phyloP scores from a whole-genome alignment of 2,113 vertebrate species.

The Elachura formosa region DNA sequence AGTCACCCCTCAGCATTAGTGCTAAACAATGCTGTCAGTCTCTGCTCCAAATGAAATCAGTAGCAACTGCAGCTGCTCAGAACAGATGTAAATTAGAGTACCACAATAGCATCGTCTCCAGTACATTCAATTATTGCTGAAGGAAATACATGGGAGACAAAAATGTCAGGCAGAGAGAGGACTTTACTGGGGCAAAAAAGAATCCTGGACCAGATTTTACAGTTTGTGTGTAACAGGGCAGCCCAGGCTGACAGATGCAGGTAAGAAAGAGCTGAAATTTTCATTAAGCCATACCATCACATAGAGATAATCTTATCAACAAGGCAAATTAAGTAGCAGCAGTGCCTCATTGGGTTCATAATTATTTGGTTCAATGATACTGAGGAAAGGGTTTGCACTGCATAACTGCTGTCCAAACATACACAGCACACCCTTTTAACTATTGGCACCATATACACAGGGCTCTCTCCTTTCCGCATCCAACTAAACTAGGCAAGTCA shows the following conservation, averaged over 20 bases:
- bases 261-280: background rate
- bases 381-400: background rate
- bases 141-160: background rate
- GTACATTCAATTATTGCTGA: background rate
- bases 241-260: background rate
- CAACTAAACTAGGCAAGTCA: background rate
- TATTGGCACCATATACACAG: background rate
- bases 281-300: background rate
- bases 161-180: background rate
- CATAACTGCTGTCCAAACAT: background rate
- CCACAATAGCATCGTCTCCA: background rate
- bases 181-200: background rate
- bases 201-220: background rate
- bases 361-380: background rate
- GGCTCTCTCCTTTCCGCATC: background rate
- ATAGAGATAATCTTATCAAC: background rate
- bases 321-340: background rate
- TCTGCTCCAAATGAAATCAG: background rate
- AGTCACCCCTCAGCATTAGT: background rate
- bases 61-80: constrained; percentile 6
- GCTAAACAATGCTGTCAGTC: background rate
- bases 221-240: background rate
- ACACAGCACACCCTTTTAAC: background rate
- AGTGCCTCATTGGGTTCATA: background rate
- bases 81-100: constrained; percentile 12